A percentile compares a stretch with the other conserved stretches of the same genome.
Conservation (phyloP, 2,888 invertebrate genomes). For the Sesamia inferens region DNA sequence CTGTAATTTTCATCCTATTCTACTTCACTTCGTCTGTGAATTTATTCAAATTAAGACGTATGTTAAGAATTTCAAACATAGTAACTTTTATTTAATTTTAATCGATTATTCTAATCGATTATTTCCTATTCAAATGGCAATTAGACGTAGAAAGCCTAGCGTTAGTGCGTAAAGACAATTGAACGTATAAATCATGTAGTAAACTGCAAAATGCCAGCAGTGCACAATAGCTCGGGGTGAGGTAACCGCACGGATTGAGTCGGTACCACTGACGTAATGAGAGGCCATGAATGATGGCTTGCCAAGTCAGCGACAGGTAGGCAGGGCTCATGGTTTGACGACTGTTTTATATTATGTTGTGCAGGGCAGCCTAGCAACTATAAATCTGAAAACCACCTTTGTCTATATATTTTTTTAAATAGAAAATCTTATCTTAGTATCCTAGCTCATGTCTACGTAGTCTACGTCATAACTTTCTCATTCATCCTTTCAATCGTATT, state of each 20-base stretch:
- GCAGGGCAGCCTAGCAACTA: background rate
- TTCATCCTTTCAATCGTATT: constrained; percentile 49
- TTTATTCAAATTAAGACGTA: background rate
- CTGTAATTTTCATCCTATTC: background rate
- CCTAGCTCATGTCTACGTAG: background rate
- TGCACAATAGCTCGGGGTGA: constrained; percentile 54
- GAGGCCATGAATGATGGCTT: constrained; percentile 61
- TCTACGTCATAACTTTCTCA: constrained; percentile 54
- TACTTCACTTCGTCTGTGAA: background rate
- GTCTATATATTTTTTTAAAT: background rate
- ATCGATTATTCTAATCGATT: background rate
- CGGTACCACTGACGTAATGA: constrained; percentile 53
- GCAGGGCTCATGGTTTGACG: constrained; percentile 20
- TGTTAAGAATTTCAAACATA: background rate
- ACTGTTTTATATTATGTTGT: constrained; percentile 38
- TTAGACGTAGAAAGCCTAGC: constrained; percentile 20
- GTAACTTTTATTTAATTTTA: background rate
- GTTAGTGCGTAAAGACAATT: constrained; percentile 28
- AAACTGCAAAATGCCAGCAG: constrained; percentile 42
- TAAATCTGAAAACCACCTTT: constrained; percentile 7
- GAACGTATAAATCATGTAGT: constrained; percentile 46
- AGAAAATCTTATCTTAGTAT: constrained; percentile 7
- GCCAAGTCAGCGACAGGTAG: constrained; percentile 31
- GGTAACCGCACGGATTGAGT: constrained; percentile 60
- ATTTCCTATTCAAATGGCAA: constrained; percentile 2